Evolutionary conservation across 2,797 vertebrate genomes (phyloP), one percentile per base, ranked within the genome.

Genomic region (Pseudopleuronectes americanus): DNA sequence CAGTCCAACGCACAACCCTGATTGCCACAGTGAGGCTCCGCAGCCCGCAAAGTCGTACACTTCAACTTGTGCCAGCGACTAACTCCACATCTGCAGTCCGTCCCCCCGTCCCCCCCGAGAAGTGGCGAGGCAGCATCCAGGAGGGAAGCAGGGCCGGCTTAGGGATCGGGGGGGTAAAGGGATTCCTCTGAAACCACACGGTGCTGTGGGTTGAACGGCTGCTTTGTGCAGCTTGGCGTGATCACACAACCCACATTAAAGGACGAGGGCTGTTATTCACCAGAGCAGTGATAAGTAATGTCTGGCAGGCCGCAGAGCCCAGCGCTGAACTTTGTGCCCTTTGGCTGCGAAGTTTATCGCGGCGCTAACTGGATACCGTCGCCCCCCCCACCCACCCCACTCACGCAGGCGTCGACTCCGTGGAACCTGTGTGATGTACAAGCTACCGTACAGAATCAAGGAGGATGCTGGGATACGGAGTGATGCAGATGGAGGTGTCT

Each of bases 11-110:
- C 68, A 67, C 86, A n/a, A n/a, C 93, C 89, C 83, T 91, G 93
- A 96, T 96, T 91, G 88, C 92, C 92, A 93, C 92, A 89, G 84
- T 85, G 90, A 92, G 90, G 92, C 90, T 94, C 93, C 80, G 74
- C 93, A 94, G 88, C 80, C 92, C 91, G 77, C 86, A 92, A 91
- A 90, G 26, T 88, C 84, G 16, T 85, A 84, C 77, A 77, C 79
- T 82, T 80, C 82, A 85, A 72, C 52, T 28, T 53, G 68, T 94
- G 94, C 94, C 95, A 96, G 91, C 81, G 87, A 87, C 93, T 89
- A 91, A 92, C 91, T 93, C 79, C 92, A 92, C 90, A 84, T 47
- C 80, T 90, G 90, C 84, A 88, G 72, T 13, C 68, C n/a, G n/a
- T n/a, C n/a, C n/a, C n/a, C n/a, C n/a, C n/a, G n/a, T n/a, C n/a